Base-by-base conservation (phyloP, 2,113 vertebrate genomes). In the Rhodinocichla rosea region DNA sequence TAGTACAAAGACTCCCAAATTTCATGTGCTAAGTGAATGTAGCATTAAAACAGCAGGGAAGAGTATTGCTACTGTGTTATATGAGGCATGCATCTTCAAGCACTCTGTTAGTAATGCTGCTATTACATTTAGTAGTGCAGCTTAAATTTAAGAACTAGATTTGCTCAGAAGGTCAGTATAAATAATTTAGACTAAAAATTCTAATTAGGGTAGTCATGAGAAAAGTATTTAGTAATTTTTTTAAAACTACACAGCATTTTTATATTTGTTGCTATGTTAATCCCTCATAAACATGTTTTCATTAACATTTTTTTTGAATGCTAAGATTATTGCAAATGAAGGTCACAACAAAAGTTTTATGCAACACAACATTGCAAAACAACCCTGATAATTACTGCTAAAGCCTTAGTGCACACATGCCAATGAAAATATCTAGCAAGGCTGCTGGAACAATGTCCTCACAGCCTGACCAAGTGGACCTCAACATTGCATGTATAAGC, bases 321-420 rank as follows among this genome's bases (percentile, higher is more conserved):
- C 70, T 79, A 53, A 81, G 90, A 86, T 90, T 94, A 81, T 68
- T 95, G 40, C 86, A 89, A 92, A 84, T 83, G 37, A 92, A 96
- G 60, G 79, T 93, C 60, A 77, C 90, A 94, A 92, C 71, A 37
- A 16, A 92, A 86, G 60, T 73, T 90, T 93, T 89, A 75, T 82
- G 35, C 52, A 64, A 7, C 17, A 50, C 18, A 49, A 71, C 94
- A 92, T 16, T 74, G 52, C 64, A 93, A 90, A 90, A 49, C 59
- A 80, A 4, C 28, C 28, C n/a, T 63, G 40, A 40, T 94, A 84
- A 88, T 78, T 87, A 74, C 71, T 92, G 68, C 68, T 56, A 68
- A 83, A 95, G 32, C 22, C 33, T 92, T 39, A 56, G 55, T 79
- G 75, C 70, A 49, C 13, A 44, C 47, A 74, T 70, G 74, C 47